Conservation (phyloP, 2,113 vertebrate genomes). For the Tricholaema leucomelas region DNA sequence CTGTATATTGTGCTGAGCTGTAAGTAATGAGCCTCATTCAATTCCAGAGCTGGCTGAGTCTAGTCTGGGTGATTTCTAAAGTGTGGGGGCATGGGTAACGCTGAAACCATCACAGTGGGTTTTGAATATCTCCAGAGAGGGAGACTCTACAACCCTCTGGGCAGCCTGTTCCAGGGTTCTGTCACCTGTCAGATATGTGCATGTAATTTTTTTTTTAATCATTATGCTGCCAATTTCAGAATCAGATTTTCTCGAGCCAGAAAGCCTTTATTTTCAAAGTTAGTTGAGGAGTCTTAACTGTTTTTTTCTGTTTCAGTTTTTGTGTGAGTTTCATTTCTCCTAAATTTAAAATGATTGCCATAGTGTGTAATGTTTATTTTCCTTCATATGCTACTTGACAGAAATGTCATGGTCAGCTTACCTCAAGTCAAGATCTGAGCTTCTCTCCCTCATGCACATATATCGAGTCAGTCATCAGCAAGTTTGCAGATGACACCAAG, state of each 20-base stretch:
- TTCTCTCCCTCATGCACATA: rapidly evolving
- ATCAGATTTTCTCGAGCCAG: neutral
- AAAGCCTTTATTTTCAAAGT: neutral
- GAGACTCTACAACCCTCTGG: too few species aligned
- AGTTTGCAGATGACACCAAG: too few species aligned
- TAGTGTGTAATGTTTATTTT: neutral
- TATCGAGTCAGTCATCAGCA: too few species aligned
- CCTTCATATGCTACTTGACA: neutral
- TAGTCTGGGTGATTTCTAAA: too few species aligned
- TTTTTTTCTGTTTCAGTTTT: neutral
- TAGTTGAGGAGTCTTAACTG: neutral
- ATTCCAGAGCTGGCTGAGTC: too few species aligned
- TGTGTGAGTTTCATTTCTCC: neutral
- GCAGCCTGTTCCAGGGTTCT: too few species aligned
- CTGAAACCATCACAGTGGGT: too few species aligned
- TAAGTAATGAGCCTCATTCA: too few species aligned
- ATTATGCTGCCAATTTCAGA: neutral
- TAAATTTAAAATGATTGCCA: neutral
- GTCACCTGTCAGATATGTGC: neutral
- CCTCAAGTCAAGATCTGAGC: neutral
- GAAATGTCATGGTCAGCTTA: neutral
- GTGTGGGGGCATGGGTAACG: too few species aligned
- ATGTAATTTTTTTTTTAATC: too few species aligned
- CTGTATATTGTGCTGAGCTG: too few species aligned
- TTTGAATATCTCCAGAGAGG: too few species aligned